phyloP scores from a whole-genome alignment of 2,888 invertebrate species.

The Protula sp. region DNA sequence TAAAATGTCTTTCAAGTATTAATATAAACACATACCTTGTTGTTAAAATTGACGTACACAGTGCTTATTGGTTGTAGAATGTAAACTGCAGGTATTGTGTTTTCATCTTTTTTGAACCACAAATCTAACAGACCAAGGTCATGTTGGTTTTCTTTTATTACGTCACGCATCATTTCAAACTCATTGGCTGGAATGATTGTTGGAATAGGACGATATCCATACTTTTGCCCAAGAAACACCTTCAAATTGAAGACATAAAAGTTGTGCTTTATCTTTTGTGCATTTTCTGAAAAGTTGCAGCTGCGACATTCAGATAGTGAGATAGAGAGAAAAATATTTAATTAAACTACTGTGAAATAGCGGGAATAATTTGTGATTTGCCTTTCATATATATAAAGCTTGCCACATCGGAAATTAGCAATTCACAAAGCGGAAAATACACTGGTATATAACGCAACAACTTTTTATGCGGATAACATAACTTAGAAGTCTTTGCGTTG shows the following conservation, averaged over 20 bases:
- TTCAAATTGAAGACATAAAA: slow-evolving; percentile 35
- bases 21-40: no score
- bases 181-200: slow-evolving; percentile 87
- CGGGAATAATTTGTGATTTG: no score
- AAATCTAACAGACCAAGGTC: slow-evolving; percentile 79
- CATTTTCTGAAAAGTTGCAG: neutral
- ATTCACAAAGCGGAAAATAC: no score
- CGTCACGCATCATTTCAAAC: slow-evolving; percentile 78
- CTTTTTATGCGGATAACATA: no score
- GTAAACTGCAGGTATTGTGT: slow-evolving; percentile 90
- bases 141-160: slow-evolving; percentile 60
- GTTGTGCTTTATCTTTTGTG: no score
- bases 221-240: slow-evolving; percentile 95
- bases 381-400: neutral
- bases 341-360: no score
- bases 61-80: slow-evolving; percentile 95
- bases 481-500: no score
- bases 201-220: slow-evolving; percentile 95
- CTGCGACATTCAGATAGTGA: neutral
- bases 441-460: no score
- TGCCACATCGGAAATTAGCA: no score
- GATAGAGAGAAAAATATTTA: neutral
- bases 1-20: neutral
- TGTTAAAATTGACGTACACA: slow-evolving; percentile 93
- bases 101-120: slow-evolving; percentile 95